These are phyloP conservation scores for Pharmacophagus antenor DNA, from an alignment of 2,888 invertebrate species.

Conservation along the genomic window DNA sequence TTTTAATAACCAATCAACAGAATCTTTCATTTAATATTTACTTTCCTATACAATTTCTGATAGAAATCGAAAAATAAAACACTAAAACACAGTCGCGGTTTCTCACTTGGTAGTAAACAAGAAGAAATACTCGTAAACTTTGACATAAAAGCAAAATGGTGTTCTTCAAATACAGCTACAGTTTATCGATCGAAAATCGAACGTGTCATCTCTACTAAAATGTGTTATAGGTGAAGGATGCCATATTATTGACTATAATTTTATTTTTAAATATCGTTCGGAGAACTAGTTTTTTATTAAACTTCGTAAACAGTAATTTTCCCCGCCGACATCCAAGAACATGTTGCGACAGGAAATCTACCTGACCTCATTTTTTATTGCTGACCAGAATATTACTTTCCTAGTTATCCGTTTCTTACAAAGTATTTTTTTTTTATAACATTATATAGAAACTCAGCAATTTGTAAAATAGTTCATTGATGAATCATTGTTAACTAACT, in stretches of 20 bases:
- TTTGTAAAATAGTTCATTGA: too few relatives aligned
- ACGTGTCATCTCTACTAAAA: background rate
- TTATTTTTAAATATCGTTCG: background rate
- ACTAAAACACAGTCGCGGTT: background rate
- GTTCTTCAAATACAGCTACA: background rate
- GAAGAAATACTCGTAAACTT: background rate
- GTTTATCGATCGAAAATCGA: background rate
- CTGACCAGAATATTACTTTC: too few relatives aligned
- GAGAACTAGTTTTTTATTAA: too few relatives aligned
- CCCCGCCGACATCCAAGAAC: background rate
- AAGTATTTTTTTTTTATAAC: too few relatives aligned
- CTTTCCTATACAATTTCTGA: background rate
- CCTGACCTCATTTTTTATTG: background rate
- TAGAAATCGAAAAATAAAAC: background rate
- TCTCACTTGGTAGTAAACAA: background rate
- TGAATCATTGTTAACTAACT: too few relatives aligned
- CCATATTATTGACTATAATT: background rate
- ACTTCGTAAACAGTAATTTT: too few relatives aligned
- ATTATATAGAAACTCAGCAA: too few relatives aligned
- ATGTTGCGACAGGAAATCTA: background rate
- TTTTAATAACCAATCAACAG: background rate
- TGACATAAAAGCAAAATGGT: background rate
- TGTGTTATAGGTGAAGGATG: background rate
- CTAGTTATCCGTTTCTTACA: too few relatives aligned
- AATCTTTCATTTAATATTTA: background rate